Evolutionary conservation across 53 echinoderm and acorn worm genomes (phyloP).

Genomic region (Antedon mediterranea): DNA sequence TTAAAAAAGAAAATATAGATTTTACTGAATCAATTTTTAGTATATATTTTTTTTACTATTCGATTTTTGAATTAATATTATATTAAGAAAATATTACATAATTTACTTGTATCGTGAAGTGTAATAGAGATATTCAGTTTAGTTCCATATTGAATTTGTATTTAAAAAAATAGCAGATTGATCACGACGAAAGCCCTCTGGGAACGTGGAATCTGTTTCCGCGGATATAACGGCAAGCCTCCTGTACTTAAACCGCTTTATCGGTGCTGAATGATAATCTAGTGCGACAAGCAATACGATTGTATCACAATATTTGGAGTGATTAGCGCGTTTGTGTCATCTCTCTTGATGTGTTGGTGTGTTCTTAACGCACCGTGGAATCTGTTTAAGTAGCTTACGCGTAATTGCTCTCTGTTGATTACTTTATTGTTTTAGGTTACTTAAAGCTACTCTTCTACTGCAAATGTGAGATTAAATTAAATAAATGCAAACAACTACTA

Average conservation of each 20-base stretch:
- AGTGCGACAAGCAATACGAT: not conserved
- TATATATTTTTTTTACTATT: no score
- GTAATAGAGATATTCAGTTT: no score
- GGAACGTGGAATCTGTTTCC: not conserved
- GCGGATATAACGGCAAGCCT: not conserved
- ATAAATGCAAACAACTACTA: not conserved
- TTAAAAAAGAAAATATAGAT: no score
- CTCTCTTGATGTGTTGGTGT: not conserved
- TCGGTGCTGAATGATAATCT: not conserved
- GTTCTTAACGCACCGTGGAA: not conserved
- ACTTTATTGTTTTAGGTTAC: not conserved
- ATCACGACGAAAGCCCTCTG: not conserved
- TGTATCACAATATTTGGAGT: not conserved
- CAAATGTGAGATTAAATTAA: not conserved
- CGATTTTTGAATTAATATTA: no score
- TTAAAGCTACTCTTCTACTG: not conserved
- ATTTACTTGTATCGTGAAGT: no score
- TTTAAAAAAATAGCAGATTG: not conserved
- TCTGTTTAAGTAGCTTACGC: not conserved
- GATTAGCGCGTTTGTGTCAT: not conserved
- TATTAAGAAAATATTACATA: no score
- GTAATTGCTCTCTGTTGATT: not conserved
- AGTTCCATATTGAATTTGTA: no score
- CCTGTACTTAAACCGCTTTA: not conserved
- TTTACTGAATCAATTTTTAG: no score